These are phyloP conservation scores for Lasioglossum malachurum DNA, from an alignment of 2,888 invertebrate species.

Conservation along the genomic window DNA sequence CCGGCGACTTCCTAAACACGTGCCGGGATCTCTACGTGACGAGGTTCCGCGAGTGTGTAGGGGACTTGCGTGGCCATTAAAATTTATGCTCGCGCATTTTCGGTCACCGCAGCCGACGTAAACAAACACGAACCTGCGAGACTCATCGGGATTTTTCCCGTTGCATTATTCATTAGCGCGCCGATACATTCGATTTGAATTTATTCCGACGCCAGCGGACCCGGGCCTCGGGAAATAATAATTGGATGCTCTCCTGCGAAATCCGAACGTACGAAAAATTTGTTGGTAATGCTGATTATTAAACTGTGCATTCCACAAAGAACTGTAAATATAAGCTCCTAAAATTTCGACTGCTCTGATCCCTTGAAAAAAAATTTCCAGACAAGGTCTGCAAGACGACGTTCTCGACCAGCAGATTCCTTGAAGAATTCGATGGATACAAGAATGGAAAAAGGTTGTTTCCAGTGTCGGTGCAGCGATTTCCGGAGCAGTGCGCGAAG, in stretches of 20 bases:
- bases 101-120: conserved; percentile 26
- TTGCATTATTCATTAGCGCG: not conserved
- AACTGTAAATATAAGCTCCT: no score
- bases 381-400: not conserved
- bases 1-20: conserved; percentile 68
- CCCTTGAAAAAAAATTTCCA: not conserved
- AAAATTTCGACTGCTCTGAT: not conserved
- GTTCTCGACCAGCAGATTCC: not conserved
- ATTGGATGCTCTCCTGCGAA: not conserved
- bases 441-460: not conserved
- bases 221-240: not conserved
- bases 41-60: conserved; percentile 29
- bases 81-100: conserved; percentile 54
- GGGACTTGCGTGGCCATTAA: conserved; percentile 41
- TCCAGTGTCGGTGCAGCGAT: not conserved
- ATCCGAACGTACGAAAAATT: not conserved
- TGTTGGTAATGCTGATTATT: not conserved
- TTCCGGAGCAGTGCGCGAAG: not conserved
- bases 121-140: conserved; percentile 23
- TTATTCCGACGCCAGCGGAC: not conserved
- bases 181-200: not conserved
- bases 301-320: not conserved
- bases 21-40: conserved; percentile 61
- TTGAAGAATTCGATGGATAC: not conserved
- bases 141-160: not conserved